Conservation (phyloP, 2,113 vertebrate genomes). For the Myrmecobius fasciatus region DNA sequence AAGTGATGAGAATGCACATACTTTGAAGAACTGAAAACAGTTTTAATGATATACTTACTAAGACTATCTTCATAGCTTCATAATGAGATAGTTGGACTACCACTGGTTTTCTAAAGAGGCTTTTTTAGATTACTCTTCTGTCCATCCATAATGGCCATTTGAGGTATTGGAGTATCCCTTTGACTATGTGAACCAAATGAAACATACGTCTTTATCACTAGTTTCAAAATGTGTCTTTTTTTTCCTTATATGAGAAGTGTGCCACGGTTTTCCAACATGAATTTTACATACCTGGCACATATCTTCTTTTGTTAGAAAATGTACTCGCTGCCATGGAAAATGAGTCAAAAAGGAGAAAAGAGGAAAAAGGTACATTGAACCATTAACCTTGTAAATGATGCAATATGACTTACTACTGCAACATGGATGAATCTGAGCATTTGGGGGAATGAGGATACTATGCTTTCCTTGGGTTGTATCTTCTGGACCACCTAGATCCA, state of each 20-base stretch:
- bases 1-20: neutral
- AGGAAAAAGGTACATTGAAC: slow-evolving; percentile 37
- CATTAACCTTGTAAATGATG: slow-evolving; percentile 37
- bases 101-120: neutral
- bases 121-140: neutral
- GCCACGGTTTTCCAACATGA: neutral
- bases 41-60: neutral
- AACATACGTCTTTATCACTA: slow-evolving; percentile 35
- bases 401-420: slow-evolving; percentile 35
- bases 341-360: slow-evolving; percentile 34
- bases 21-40: slow-evolving; percentile 42
- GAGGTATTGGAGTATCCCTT: slow-evolving; percentile 32
- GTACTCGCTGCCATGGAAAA: neutral
- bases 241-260: neutral
- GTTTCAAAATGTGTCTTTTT: neutral
- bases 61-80: neutral
- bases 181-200: slow-evolving; percentile 6
- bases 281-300: neutral
- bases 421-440: neutral
- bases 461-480: slow-evolving; percentile 53
- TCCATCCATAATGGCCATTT: neutral
- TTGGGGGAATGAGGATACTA: neutral
- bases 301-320: slow-evolving; percentile 44
- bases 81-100: slow-evolving; percentile 33
- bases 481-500: slow-evolving; percentile 58